These are phyloP conservation scores for Bombus superbus DNA, from an alignment of 1,140 invertebrate genomes.

Conservation along the genomic window DNA sequence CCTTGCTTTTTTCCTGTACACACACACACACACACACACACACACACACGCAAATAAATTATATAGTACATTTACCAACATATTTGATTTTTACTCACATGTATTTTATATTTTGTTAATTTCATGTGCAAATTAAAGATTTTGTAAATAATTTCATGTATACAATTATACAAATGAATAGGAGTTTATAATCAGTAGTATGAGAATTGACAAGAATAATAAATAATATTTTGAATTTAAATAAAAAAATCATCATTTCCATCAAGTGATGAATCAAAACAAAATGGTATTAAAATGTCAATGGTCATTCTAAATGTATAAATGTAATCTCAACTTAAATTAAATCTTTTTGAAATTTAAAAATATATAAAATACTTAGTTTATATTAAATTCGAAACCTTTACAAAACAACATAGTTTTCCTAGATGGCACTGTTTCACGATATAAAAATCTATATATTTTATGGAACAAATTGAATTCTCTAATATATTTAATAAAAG, in stretches of 20 bases:
- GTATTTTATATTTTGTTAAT: background rate
- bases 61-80: background rate
- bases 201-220: background rate
- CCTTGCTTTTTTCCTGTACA: too few relatives aligned
- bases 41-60: too few relatives aligned
- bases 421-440: constrained; percentile 30
- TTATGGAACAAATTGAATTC: constrained; percentile 45
- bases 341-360: background rate
- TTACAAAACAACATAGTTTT: background rate
- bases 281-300: background rate
- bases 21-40: too few relatives aligned
- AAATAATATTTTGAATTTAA: background rate
- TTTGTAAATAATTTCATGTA: background rate
- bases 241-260: background rate
- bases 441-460: constrained; percentile 17
- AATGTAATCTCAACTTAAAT: background rate
- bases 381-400: background rate
- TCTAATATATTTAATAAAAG: constrained; percentile 4
- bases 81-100: background rate
- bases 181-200: background rate
- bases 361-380: background rate
- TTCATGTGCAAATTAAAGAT: background rate
- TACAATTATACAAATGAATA: background rate
- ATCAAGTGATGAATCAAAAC: background rate
- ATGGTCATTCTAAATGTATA: background rate